Conservation (phyloP, 1,140 invertebrate species). For the Lordiphosa clarofinis region DNA sequence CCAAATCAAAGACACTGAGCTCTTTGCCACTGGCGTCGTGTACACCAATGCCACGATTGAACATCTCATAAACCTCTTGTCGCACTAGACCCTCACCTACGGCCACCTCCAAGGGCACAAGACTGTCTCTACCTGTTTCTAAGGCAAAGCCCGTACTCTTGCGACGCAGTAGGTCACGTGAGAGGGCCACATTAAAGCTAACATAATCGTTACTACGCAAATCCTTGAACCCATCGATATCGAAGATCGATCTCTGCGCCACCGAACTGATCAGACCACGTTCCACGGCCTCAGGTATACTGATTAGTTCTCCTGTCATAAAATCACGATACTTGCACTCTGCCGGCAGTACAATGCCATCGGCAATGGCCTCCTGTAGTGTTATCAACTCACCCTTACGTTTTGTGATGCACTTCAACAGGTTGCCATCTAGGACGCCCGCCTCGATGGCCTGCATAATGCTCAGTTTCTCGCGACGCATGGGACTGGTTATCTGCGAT, state of each 20-base stretch:
- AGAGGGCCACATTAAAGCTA: conserved; percentile 91
- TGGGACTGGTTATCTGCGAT: conserved; percentile 87
- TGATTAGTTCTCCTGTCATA: conserved; percentile 85
- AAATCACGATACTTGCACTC: conserved; percentile 87
- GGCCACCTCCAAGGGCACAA: conserved; percentile 86
- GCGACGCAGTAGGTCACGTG: conserved; percentile 88
- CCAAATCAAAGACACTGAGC: conserved; percentile 91
- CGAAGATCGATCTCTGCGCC: conserved; percentile 92
- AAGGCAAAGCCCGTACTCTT: conserved; percentile 87
- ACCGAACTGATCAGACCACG: conserved; percentile 93
- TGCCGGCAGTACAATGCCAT: conserved; percentile 88
- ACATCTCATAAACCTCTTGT: conserved; percentile 90
- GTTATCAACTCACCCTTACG: conserved; percentile 90
- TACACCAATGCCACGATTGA: conserved; percentile 90
- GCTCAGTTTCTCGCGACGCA: conserved; percentile 86
- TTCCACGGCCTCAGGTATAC: conserved; percentile 90
- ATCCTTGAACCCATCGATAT: conserved; percentile 95
- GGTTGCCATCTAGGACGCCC: conserved; percentile 92
- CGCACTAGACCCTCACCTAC: conserved; percentile 85
- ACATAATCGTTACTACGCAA: conserved; percentile 89
- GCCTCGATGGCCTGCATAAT: conserved; percentile 90
- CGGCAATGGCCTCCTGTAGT: conserved; percentile 89
- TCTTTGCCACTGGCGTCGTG: conserved; percentile 85
- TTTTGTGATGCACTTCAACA: conserved; percentile 90
- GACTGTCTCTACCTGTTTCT: conserved; percentile 87